Evolutionary conservation across 2,113 vertebrate species (phyloP).

Genomic region (Illadopsis cleaveri): DNA sequence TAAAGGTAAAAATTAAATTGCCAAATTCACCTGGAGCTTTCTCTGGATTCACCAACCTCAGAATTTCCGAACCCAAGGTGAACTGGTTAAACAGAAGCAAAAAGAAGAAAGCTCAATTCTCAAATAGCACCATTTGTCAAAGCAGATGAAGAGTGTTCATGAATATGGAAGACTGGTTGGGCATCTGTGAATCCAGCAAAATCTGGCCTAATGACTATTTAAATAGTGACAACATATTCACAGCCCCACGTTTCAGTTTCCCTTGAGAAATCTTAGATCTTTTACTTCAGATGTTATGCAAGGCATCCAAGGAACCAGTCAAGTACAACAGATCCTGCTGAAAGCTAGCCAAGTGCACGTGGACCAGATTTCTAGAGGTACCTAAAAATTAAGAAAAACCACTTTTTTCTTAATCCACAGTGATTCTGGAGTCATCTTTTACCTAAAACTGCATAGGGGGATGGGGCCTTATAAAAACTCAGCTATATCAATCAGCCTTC

Average conservation of each 20-base stretch:
- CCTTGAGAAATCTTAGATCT: not conserved
- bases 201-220: conserved; percentile 60
- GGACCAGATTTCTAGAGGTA: not conserved
- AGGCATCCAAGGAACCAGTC: not conserved
- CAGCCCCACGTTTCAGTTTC: not conserved
- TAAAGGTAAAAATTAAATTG: not conserved
- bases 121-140: conserved; percentile 14
- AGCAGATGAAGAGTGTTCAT: conserved; percentile 25
- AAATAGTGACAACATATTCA: conserved; percentile 12
- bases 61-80: not conserved
- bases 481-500: not conserved
- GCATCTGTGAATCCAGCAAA: conserved; percentile 45
- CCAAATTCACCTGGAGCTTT: not conserved
- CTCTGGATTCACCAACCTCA: not conserved
- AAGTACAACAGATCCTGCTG: not conserved
- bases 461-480: not conserved
- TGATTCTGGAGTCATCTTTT: not conserved
- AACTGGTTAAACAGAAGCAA: not conserved
- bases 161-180: conserved; percentile 51
- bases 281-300: not conserved
- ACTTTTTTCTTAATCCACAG: not conserved
- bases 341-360: not conserved
- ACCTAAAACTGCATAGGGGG: not conserved
- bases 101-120: conserved; percentile 1
- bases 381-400: not conserved